A percentile compares a stretch with the other conserved stretches of the same genome.
Evolutionary conservation across 2,888 invertebrate species (phyloP).

Genomic region (Hesperia comma): DNA sequence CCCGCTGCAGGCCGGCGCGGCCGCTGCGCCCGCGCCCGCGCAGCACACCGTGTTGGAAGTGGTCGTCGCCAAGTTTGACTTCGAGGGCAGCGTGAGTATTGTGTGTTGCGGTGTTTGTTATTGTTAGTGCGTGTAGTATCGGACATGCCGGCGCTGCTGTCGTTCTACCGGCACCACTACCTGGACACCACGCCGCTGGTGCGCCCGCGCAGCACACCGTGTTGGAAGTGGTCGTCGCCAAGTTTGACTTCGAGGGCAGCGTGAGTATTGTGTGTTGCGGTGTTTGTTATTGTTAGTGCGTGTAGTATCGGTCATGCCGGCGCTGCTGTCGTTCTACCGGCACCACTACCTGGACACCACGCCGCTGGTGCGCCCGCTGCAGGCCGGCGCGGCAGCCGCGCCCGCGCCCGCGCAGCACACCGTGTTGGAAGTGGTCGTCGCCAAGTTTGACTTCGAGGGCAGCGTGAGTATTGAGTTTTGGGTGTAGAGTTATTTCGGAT

Average conservation of each 20-base stretch:
- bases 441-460: constrained; percentile 97
- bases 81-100: constrained; percentile 92
- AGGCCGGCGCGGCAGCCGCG: constrained; percentile 61
- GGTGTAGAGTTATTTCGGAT: too few relatives aligned
- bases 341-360: constrained; percentile 98
- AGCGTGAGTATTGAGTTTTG: constrained; percentile 86
- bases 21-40: constrained; percentile 58
- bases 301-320: constrained; percentile 95
- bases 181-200: constrained; percentile 97
- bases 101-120: not conserved
- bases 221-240: constrained; percentile 93
- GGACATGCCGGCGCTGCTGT: constrained; percentile 94
- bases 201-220: constrained; percentile 81
- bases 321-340: constrained; percentile 96
- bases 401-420: constrained; percentile 61
- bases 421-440: constrained; percentile 91
- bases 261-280: constrained; percentile 84
- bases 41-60: constrained; percentile 86
- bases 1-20: constrained; percentile 77
- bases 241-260: constrained; percentile 96
- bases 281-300: too few relatives aligned
- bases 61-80: constrained; percentile 97
- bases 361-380: constrained; percentile 90
- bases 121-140: too few relatives aligned
- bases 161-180: constrained; percentile 97